Conservation (phyloP, 2,797 vertebrate species). For the Hozukius guyotensis region DNA sequence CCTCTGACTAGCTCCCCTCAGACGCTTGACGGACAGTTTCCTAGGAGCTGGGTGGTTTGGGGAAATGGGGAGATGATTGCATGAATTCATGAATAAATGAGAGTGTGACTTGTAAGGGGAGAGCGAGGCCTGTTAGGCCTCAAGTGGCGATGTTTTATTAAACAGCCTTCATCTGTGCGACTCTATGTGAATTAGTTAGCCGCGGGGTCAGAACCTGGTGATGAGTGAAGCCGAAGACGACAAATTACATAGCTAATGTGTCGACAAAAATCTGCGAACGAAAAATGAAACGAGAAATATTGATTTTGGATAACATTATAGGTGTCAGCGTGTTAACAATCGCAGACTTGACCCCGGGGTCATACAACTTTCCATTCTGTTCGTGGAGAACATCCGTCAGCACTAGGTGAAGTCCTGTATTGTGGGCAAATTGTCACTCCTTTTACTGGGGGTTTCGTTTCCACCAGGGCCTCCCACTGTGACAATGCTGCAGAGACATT, state of each 20-base stretch:
- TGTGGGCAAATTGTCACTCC: slow-evolving; percentile 30
- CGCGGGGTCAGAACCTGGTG: slow-evolving; percentile 60
- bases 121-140: slow-evolving; percentile 72
- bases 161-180: slow-evolving; percentile 70
- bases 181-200: slow-evolving; percentile 70
- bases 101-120: slow-evolving; percentile 66
- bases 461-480: slow-evolving; percentile 2
- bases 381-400: slow-evolving; percentile 24
- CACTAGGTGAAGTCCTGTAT: slow-evolving; percentile 13
- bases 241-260: slow-evolving; percentile 50
- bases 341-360: slow-evolving; percentile 22
- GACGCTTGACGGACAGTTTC: slow-evolving; percentile 70
- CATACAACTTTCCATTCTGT: background rate
- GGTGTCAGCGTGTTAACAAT: slow-evolving; percentile 26
- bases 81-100: slow-evolving; percentile 83
- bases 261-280: slow-evolving; percentile 13
- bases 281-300: background rate
- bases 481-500: slow-evolving; percentile 36
- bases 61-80: slow-evolving; percentile 75
- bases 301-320: slow-evolving; percentile 16
- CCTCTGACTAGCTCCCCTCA: slow-evolving; percentile 35
- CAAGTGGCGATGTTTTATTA: slow-evolving; percentile 82
- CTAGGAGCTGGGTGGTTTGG: slow-evolving; percentile 65
- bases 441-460: slow-evolving; percentile 19
- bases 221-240: slow-evolving; percentile 61